Percentiles rank a stretch among this genome's conserved stretches.
phyloP scores from a whole-genome alignment of 2,888 invertebrate species.

The Marasmarcha lunaedactyla region DNA sequence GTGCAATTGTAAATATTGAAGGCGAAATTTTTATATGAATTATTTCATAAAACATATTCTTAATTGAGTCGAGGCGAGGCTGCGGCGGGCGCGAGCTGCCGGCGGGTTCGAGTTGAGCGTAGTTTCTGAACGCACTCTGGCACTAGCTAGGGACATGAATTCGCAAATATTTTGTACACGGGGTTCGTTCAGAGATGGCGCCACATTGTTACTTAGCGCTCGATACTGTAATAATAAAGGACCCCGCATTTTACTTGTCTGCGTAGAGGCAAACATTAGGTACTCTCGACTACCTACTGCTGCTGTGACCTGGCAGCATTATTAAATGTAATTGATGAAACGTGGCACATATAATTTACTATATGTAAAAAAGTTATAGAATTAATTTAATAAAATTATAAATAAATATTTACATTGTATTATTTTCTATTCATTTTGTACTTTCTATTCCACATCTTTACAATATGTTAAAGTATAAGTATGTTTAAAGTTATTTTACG shows the following conservation, averaged over 20 bases:
- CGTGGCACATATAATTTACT: conserved; percentile 63
- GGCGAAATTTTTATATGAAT: conserved; percentile 67
- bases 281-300: conserved; percentile 48
- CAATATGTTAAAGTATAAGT: no score
- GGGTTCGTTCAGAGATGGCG: not conserved
- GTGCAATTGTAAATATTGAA: conserved; percentile 62
- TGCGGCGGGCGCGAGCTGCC: conserved; percentile 21
- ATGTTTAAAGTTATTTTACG: no score
- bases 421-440: no score
- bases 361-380: conserved; percentile 69
- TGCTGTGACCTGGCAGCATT: conserved; percentile 52
- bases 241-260: conserved; percentile 29
- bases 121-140: not conserved
- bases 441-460: no score
- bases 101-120: conserved; percentile 9
- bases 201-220: not conserved
- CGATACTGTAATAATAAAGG: no score
- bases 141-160: not conserved
- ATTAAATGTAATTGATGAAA: conserved; percentile 60
- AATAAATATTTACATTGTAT: conserved; percentile 29
- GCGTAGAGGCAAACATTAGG: conserved; percentile 60
- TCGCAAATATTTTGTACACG: not conserved
- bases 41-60: conserved; percentile 47
- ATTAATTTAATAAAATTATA: conserved; percentile 71
- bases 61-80: conserved; percentile 39